A percentile compares a stretch with the other conserved stretches of the same genome.
Evolutionary conservation across 2,113 vertebrate genomes (phyloP).

Genomic region (Varanus komodoensis): DNA sequence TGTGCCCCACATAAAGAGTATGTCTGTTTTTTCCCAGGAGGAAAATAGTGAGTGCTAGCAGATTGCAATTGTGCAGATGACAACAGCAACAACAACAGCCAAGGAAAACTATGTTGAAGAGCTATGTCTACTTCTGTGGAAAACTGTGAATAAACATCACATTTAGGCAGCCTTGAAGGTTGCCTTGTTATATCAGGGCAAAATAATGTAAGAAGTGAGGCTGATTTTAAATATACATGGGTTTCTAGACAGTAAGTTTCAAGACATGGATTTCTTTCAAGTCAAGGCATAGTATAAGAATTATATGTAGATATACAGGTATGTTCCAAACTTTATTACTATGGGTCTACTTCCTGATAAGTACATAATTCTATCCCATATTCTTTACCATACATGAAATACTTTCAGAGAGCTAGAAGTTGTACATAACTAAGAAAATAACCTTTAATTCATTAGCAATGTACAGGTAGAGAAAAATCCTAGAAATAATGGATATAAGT

Average conservation of each 20-base stretch:
- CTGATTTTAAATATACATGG: neutral
- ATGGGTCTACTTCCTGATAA: neutral
- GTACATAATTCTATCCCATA: neutral
- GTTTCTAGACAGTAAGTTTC: neutral
- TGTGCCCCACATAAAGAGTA: too few relatives aligned
- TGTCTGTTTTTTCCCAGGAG: too few relatives aligned
- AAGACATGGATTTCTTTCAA: neutral
- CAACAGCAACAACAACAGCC: too few relatives aligned
- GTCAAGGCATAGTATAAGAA: neutral
- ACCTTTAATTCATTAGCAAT: constrained; percentile 17
- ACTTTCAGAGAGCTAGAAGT: neutral
- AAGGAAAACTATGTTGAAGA: too few relatives aligned
- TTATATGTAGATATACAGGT: neutral
- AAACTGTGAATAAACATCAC: too few relatives aligned
- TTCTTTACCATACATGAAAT: neutral
- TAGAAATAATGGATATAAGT: constrained; percentile 11
- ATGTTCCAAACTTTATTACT: neutral
- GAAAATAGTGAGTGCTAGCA: too few relatives aligned
- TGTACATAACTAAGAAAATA: neutral
- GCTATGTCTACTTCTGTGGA: too few relatives aligned
- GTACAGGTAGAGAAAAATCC: constrained; percentile 24
- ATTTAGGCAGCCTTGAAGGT: too few relatives aligned
- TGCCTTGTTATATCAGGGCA: too few relatives aligned
- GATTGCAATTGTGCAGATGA: too few relatives aligned
- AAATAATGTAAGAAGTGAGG: neutral